Evolutionary conservation across 1,140 invertebrate genomes (phyloP), one percentile per base, ranked within the genome.

Genomic region (Scaptomyza hsui): DNA sequence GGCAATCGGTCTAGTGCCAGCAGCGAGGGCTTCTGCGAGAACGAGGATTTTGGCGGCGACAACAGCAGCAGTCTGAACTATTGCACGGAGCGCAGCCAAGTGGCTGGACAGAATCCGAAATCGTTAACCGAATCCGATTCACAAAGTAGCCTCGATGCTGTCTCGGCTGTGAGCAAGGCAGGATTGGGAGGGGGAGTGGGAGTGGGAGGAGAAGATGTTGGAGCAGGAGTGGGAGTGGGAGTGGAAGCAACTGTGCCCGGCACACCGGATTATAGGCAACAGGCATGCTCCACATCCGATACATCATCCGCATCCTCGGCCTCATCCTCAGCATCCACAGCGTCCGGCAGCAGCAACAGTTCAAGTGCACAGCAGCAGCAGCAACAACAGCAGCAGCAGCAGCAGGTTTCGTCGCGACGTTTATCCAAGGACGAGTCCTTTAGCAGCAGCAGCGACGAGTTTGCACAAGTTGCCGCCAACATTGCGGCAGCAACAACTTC

Each of bases 1-100:
- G 97, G 96, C 5, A 98, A 97, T 92, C 94, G 97, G 44, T 98
- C 97, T 53, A 98, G 97, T 90, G 95, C 97, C 15, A 98, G 97
- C 73, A 98, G 97, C 75, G 97, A 99, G 92, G 97, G 97, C 32
- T 99, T 99, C 90, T 98, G 97, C 92, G 97, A 98, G 92, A 98
- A 98, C 89, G 96, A 97, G 67, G 95, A 95, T 62, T 96, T 97
- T 76, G 94, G 94, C 6, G 91, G 77, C 3, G 90, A 91, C 48
- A 91, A 85, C 45, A 91, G 86, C 49, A 90, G 90, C 42, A 90
- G 90, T 21, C 89, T 89, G 49, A 90, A 90, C 51, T 86, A 90
- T 39, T 86, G 85, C 48, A 71, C 79, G 1, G 73, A 67, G 4
- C 65, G 41, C 61, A 10, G 2, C 45, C 16, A 29, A 15, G 75